Percentiles rank a stretch among this genome's conserved stretches.
These are phyloP conservation scores for Eristalis intricaria DNA, from an alignment of 2,888 invertebrate genomes.

Conservation along the genomic window DNA sequence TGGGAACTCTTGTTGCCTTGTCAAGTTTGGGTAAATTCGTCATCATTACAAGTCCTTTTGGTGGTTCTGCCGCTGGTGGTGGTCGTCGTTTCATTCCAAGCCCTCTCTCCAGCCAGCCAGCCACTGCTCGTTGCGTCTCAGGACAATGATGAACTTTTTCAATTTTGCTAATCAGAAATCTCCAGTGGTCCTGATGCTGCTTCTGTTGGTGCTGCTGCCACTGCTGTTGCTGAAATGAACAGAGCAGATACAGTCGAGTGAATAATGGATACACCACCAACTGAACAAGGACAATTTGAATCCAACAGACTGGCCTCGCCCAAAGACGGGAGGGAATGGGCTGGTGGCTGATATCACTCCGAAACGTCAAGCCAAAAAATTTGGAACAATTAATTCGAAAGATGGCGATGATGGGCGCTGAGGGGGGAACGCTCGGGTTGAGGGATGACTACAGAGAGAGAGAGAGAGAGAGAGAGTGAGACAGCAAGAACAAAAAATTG, in stretches of 20 bases:
- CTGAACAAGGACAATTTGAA: background rate
- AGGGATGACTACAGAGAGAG: background rate
- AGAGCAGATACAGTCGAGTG: slow-evolving; percentile 62
- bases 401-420: slow-evolving; percentile 54
- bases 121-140: slow-evolving; percentile 6
- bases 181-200: slow-evolving; percentile 44
- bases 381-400: slow-evolving; percentile 72
- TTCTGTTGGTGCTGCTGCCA: background rate
- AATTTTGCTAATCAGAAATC: slow-evolving; percentile 72
- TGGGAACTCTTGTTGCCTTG: slow-evolving; percentile 22
- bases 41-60: slow-evolving; percentile 58
- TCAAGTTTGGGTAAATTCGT: slow-evolving; percentile 64
- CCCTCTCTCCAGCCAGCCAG: background rate
- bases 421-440: background rate
- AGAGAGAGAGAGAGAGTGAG: slow-evolving; percentile 5
- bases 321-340: background rate
- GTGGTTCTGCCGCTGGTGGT: slow-evolving; percentile 15
- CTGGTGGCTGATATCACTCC: slow-evolving; percentile 38
- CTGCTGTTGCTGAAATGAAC: slow-evolving; percentile 51
- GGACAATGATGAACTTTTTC: slow-evolving; percentile 71
- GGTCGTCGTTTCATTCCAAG: background rate
- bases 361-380: slow-evolving; percentile 65
- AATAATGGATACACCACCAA: slow-evolving; percentile 54
- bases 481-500: background rate
- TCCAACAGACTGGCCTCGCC: slow-evolving; percentile 11